Conservation (phyloP, 2,888 invertebrate species). For the Eucriotettix oculatus region DNA sequence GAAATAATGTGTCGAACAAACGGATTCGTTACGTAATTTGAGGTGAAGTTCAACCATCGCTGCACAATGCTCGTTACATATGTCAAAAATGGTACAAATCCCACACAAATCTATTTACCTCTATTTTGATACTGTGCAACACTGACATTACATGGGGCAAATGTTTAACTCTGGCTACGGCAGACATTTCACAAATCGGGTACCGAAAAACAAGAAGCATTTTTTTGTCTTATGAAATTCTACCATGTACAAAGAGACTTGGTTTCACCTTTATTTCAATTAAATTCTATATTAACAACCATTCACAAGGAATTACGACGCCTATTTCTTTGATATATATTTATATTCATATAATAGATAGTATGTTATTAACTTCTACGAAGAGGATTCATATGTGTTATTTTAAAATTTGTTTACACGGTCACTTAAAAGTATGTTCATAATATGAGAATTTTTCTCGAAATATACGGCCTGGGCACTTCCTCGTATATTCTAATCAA, state of each 20-base stretch:
- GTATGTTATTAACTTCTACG: background rate
- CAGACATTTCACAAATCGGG: background rate
- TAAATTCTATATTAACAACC: background rate
- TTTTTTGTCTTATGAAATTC: background rate
- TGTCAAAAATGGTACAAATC: background rate
- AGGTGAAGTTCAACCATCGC: no score
- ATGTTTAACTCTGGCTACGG: background rate
- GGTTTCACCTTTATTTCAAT: background rate
- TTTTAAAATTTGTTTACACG: background rate
- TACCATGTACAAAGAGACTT: background rate
- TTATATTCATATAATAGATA: background rate
- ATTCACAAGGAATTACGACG: background rate
- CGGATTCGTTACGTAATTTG: no score
- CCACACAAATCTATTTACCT: background rate
- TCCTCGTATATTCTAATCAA: no score
- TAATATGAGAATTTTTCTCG: no score
- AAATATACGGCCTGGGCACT: no score
- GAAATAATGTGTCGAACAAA: no score
- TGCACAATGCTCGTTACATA: no score
- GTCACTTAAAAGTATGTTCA: no score
- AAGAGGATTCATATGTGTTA: background rate
- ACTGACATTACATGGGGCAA: background rate
- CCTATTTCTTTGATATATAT: background rate
- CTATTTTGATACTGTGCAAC: background rate
- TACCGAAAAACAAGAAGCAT: background rate